A percentile compares a stretch with the other conserved stretches of the same genome.
Evolutionary conservation across 2,888 invertebrate genomes (phyloP).

Genomic region (Mycalesis mineus): DNA sequence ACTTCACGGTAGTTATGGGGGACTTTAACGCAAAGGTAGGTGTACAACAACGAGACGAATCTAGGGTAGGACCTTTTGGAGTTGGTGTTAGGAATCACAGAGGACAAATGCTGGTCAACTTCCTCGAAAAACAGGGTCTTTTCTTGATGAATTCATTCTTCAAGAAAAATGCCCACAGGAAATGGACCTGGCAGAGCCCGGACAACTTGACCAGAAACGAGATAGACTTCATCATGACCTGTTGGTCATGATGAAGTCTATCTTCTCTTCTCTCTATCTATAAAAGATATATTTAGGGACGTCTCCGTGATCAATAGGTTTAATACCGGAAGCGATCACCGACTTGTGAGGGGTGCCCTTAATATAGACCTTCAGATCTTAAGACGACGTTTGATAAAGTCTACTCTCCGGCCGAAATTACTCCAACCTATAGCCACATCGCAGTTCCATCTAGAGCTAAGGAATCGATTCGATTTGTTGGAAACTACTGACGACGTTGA

Average conservation of each 20-base stretch:
- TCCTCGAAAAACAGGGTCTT: neutral
- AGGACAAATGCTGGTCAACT: neutral
- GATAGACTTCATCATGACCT: slow-evolving; percentile 20
- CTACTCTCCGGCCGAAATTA: slow-evolving; percentile 9
- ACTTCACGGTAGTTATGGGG: too few relatives aligned
- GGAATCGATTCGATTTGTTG: slow-evolving; percentile 14
- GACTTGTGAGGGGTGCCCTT: slow-evolving; percentile 24
- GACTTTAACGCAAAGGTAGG: too few relatives aligned
- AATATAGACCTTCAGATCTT: slow-evolving; percentile 9
- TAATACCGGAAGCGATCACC: slow-evolving; percentile 19
- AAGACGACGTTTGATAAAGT: slow-evolving; percentile 5
- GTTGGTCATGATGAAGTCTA: too few relatives aligned
- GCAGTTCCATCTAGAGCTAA: slow-evolving; percentile 10
- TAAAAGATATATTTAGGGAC: slow-evolving; percentile 14
- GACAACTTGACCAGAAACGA: slow-evolving; percentile 11
- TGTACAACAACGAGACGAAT: too few relatives aligned
- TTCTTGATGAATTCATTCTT: neutral
- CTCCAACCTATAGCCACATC: neutral
- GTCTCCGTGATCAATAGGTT: slow-evolving; percentile 21
- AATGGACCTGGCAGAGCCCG: neutral
- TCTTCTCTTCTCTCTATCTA: too few relatives aligned
- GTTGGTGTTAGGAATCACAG: too few relatives aligned
- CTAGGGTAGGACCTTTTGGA: too few relatives aligned
- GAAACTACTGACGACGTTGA: slow-evolving; percentile 4
- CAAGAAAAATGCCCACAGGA: neutral